These are phyloP conservation scores for Tetraneura akinire DNA, from an alignment of 1,140 invertebrate genomes.

Conservation along the genomic window DNA sequence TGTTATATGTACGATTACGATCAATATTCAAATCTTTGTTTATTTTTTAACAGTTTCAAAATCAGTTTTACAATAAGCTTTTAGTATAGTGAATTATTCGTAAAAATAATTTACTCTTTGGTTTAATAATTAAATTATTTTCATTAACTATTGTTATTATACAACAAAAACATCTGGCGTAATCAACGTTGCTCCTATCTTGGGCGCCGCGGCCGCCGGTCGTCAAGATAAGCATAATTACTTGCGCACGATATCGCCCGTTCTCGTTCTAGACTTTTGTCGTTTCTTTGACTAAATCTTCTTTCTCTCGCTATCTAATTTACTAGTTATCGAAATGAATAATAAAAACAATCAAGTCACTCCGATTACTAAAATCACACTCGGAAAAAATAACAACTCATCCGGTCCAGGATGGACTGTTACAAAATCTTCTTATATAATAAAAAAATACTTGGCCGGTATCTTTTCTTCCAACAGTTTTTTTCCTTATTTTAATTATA, in stretches of 20 bases:
- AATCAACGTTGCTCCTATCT: constrained; percentile 15
- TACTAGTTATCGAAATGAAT: neutral
- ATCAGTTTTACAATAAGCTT: neutral
- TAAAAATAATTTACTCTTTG: neutral
- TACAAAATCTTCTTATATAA: neutral
- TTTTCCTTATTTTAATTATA: too few species aligned
- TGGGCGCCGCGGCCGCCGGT: neutral
- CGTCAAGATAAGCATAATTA: constrained; percentile 16
- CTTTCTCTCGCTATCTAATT: constrained; percentile 3
- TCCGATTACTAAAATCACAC: constrained; percentile 1
- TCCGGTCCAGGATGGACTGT: neutral
- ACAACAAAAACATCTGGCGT: neutral
- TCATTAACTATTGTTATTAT: constrained; percentile 10
- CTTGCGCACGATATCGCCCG: constrained; percentile 2
- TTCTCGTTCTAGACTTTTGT: constrained; percentile 4
- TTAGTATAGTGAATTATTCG: neutral
- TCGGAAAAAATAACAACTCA: constrained; percentile 3
- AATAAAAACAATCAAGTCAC: constrained; percentile 8
- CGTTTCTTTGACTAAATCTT: neutral
- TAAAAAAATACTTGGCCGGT: too few species aligned
- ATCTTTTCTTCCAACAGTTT: too few species aligned
- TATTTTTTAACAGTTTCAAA: constrained; percentile 7
- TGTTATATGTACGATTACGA: neutral
- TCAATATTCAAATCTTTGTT: constrained; percentile 1
- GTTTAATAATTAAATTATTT: constrained; percentile 1